Evolutionary conservation across 2,888 invertebrate genomes (phyloP).

Genomic region (Ommatoiulus sabulosus): DNA sequence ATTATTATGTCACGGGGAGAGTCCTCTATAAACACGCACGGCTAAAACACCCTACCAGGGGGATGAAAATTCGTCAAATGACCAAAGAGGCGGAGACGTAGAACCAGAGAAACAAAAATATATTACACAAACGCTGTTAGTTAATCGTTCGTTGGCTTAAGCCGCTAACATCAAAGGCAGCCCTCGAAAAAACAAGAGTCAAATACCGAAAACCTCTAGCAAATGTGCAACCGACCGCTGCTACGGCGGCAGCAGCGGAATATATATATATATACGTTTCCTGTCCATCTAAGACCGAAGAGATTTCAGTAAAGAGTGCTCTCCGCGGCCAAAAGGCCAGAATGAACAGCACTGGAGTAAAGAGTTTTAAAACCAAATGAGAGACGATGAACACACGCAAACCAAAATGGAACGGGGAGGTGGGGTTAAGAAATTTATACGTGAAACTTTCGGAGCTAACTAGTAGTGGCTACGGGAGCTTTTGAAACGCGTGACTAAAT

Average conservation of each 20-base stretch:
- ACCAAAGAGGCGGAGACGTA: neutral
- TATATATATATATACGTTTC: neutral
- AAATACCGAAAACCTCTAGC: constrained; percentile 26
- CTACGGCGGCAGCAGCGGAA: neutral
- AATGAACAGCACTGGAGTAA: neutral
- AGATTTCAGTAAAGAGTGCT: neutral
- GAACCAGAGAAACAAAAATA: neutral
- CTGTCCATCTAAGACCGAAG: neutral
- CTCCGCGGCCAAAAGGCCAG: neutral
- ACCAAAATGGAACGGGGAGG: neutral
- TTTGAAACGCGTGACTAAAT: constrained; percentile 45
- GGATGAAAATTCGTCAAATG: constrained; percentile 19
- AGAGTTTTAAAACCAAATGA: neutral
- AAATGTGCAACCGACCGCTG: neutral
- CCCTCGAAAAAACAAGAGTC: neutral
- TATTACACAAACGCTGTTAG: constrained; percentile 17
- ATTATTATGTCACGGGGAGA: constrained; percentile 13
- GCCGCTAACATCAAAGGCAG: constrained; percentile 3
- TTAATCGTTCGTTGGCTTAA: neutral
- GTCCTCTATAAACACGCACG: constrained; percentile 16
- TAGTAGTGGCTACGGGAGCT: constrained; percentile 12
- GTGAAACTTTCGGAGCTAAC: constrained; percentile 21
- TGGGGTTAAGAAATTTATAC: neutral
- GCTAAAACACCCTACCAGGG: constrained; percentile 31
- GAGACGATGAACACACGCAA: constrained; percentile 13